Evolutionary conservation across 2,888 invertebrate genomes (phyloP).

Genomic region (Hymenopus coronatus): DNA sequence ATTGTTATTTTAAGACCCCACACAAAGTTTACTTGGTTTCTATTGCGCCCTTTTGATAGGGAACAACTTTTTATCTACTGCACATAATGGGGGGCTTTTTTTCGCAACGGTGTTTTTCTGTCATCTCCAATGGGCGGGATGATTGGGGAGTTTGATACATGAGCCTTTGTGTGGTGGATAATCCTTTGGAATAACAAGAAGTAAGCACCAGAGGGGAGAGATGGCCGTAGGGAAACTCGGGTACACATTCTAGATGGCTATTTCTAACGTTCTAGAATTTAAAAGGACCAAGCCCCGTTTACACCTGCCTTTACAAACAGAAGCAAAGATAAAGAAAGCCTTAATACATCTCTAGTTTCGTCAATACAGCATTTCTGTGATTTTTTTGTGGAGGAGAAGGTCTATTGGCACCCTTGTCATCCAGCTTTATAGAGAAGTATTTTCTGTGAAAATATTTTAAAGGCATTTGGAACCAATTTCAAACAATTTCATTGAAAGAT

Average conservation of each 20-base stretch:
- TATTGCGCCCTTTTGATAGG: not conserved
- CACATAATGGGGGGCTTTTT: not conserved
- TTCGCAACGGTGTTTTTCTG: not conserved
- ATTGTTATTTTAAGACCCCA: not conserved
- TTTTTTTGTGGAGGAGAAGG: too few species aligned
- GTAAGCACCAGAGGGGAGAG: not conserved
- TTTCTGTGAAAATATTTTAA: too few species aligned
- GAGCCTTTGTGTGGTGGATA: slow-evolving; percentile 5
- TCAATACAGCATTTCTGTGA: too few species aligned
- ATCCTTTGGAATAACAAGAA: slow-evolving; percentile 16
- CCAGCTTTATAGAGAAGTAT: too few species aligned
- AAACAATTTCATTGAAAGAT: too few species aligned
- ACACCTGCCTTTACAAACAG: not conserved
- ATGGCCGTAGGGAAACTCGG: not conserved
- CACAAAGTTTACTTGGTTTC: not conserved
- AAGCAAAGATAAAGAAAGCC: not conserved
- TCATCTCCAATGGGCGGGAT: not conserved
- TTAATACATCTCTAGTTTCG: not conserved
- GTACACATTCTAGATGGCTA: not conserved
- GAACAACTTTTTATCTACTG: not conserved
- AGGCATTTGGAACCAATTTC: too few species aligned
- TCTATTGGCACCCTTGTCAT: too few species aligned
- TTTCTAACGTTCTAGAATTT: not conserved
- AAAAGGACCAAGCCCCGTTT: not conserved
- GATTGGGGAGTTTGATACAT: not conserved